These are phyloP conservation scores for Pangasianodon hypophthalmus DNA, from an alignment of 2,113 vertebrate species.

Conservation along the genomic window DNA sequence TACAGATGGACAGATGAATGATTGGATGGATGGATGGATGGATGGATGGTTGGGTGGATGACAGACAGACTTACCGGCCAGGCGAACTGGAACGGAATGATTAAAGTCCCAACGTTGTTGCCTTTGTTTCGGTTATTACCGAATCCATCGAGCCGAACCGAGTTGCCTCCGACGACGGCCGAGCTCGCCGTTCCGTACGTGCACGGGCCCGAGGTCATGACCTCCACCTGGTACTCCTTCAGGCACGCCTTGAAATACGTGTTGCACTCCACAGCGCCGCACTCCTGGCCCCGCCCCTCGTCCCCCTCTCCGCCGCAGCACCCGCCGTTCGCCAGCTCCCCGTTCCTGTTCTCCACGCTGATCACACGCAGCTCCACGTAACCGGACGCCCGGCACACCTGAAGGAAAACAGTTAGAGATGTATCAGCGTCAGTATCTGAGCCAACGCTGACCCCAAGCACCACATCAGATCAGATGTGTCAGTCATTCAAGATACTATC, in stretches of 20 bases:
- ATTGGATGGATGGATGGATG: not conserved
- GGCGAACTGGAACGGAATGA: constrained; percentile 90
- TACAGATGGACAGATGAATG: too few relatives aligned
- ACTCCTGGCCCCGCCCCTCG: constrained; percentile 74
- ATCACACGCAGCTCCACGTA: constrained; percentile 94
- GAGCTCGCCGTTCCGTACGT: constrained; percentile 89
- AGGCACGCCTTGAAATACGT: constrained; percentile 90
- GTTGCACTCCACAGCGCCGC: constrained; percentile 86
- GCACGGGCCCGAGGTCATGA: constrained; percentile 81
- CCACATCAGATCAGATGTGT: not conserved
- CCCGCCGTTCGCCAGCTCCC: constrained; percentile 85
- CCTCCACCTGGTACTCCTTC: constrained; percentile 94
- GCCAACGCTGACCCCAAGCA: too few relatives aligned
- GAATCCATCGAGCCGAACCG: constrained; percentile 82
- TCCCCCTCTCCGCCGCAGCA: constrained; percentile 84
- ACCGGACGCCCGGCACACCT: constrained; percentile 86
- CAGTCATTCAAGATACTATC: not conserved
- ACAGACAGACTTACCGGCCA: constrained; percentile 87
- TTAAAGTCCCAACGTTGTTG: constrained; percentile 79
- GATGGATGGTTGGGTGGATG: not conserved
- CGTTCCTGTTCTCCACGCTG: constrained; percentile 85
- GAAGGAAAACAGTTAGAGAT: constrained; percentile 53
- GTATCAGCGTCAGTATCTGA: not conserved
- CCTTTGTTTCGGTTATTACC: constrained; percentile 72
- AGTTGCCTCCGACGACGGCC: constrained; percentile 90